Evolutionary conservation across 2,113 vertebrate species (phyloP), one percentile per base, ranked within the genome.

Genomic region (Cromileptes altivelis): DNA sequence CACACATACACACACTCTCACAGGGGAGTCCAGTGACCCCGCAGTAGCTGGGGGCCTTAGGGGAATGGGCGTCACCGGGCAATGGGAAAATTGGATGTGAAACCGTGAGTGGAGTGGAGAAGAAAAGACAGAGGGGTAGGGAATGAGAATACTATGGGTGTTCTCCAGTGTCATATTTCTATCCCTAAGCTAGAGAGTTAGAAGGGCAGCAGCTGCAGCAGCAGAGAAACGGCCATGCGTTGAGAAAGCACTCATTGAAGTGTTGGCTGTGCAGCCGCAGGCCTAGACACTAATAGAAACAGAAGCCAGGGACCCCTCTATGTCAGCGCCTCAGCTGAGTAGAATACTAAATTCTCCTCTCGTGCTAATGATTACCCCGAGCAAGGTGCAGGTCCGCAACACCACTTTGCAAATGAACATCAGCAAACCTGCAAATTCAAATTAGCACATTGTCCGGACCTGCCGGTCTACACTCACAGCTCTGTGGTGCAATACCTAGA

Each of bases 291-390:
- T 93, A 94, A 94, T 93, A 89, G 85, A 92, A 92, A 85, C 88
- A 93, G 90, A 92, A 93, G 87, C 85, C 89, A 61, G 82, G 87
- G 86, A 91, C 86, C 75, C 83, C 78, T 88, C 85, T 68, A 23
- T 91, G 92, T 91, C 91, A 88, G 84, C 1, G 82, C 70, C 69
- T 78, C 75, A 0, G 81, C 88, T 84, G 90, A 86, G 86, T 70
- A 40, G 93, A 90, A 90, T 92, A 89, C 87, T 81, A 88, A 94
- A 89, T 77, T 86, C 85, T 75, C 67, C 84, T 85, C 88, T 85
- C 42, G 78, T 82, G 87, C 84, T 94, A 94, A 94, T 93, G 88
- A 92, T 93, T 82, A 90, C 91, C 91, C 83, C 78, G 72, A 90
- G 94, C 91, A 85, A 90, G 81, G 88, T 80, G 85, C 82, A 78